Evolutionary conservation across 1,140 invertebrate genomes (phyloP), one percentile per base, ranked within the genome.

Genomic region (Conus ventricosus): DNA sequence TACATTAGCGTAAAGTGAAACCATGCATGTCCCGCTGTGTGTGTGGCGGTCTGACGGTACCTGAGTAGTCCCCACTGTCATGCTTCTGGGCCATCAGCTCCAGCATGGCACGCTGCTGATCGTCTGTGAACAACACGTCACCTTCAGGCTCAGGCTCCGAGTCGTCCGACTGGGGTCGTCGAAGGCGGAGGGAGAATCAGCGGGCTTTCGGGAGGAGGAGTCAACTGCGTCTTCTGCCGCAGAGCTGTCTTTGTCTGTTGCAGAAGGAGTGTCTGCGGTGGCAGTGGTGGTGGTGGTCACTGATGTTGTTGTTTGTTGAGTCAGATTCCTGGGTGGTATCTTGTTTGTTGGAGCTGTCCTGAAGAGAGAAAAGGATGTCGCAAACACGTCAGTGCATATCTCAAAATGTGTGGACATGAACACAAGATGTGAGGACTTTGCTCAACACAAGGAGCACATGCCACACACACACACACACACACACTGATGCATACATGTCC

Each of bases 51-150:
- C 57, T 87, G 85, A 87, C 75, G 71, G 71, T 87, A 87, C 85
- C 85, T 87, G 85, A 78, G 75, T 87, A 87, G 55, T 90, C 89
- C 20, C 67, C 88, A n/a, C 88, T 88, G 75, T 91, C 90, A 27
- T 90, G 81, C 86, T 88, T 90, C 82, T 91, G 92, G 83, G 90
- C 90, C 88, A 92, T 92, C 15, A 93, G 89, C 84, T 94, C 93
- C 88, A 92, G 89, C 88, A 93, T 92, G 51, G 93, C 93, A 54
- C 93, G 88, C 86, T 91, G 89, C 84, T 94, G 94, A 81, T 94
- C 94, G 51, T 94, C 93, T 17, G 92, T 94, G 55, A 94, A 90
- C 63, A 89, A 92, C 51, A 92, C 92, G 39, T 94, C 92, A 51
- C 91, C 92, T 27, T 94, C 92, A 8, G 90, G 87, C 67, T 93